Percentiles rank a stretch among this genome's conserved stretches.
Evolutionary conservation across 37 sponge, comb jelly and placozoan species (phyloP).

Genomic region (Tethya wilhelma): DNA sequence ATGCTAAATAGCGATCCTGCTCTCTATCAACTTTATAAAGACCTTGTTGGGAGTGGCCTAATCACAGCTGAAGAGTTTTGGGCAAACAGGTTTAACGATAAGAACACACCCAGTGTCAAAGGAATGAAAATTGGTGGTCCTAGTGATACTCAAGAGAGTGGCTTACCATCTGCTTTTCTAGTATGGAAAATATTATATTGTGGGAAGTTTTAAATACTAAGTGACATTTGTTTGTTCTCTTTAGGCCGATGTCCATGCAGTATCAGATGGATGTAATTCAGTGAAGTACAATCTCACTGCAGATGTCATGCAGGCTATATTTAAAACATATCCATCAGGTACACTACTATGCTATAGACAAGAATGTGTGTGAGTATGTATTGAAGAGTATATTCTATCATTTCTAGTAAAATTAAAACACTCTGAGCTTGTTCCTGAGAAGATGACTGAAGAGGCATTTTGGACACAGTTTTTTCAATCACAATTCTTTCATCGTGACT

Average conservation of each 20-base stretch:
- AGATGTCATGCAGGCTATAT: conserved; percentile 81
- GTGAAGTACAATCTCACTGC: conserved; percentile 75
- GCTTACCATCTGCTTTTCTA: conserved; percentile 84
- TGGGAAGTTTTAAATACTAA: neutral
- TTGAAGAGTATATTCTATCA: neutral
- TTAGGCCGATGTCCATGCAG: conserved; percentile 82
- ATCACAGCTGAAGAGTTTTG: conserved; percentile 92
- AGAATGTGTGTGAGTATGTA: neutral
- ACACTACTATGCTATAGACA: neutral
- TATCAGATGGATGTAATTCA: conserved; percentile 75
- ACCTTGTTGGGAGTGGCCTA: conserved; percentile 75
- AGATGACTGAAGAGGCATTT: conserved; percentile 86
- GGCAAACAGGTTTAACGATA: conserved; percentile 53
- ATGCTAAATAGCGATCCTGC: conserved; percentile 57
- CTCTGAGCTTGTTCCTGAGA: conserved; percentile 66
- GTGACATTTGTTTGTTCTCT: neutral
- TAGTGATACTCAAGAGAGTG: conserved; percentile 48
- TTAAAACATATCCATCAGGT: conserved; percentile 89
- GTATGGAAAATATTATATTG: conserved; percentile 29
- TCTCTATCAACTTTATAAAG: conserved; percentile 85
- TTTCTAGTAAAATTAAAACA: conserved; percentile 69
- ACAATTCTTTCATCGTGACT: conserved; percentile 73
- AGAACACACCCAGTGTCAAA: neutral
- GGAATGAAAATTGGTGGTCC: neutral
- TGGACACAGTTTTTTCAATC: conserved; percentile 90